Base-by-base conservation (phyloP, 2,113 vertebrate genomes). In the Struthidea cinerea region DNA sequence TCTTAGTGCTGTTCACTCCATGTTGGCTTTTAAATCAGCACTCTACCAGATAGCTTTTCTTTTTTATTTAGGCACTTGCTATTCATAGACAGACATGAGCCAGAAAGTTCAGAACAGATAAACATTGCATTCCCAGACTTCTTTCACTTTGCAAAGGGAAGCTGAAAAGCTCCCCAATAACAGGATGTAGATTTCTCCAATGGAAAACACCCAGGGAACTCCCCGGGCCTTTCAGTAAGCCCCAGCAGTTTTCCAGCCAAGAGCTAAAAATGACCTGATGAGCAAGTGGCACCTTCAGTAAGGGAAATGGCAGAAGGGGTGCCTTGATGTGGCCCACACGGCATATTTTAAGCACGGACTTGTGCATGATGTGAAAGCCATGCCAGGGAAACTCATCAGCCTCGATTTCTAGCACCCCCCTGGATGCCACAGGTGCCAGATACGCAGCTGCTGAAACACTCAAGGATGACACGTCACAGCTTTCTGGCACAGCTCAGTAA, bases 381-480 rank as follows among this genome's bases (percentile, higher is more conserved):
- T 59, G 47, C 59, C 85, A 94, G 61, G 53, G 32, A 84, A 78
- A 52, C 44, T 91, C 70, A 55, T 28, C 82, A 68, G 33, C 42
- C 56, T 42, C 16, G 49, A 86, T 92, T 91, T 85, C 64, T 65
- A 4, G 37, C 63, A 47, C 8, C 7, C 10, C 5, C 5, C 49
- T 18, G 35, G 65, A 76, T 2, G 7, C 37, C 33, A 37, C 56
- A 37, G 37, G 64, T 42, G 52, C 44, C 53, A 41, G 47, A 49
- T 30, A 71, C 0, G 0, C 55, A 56, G 74, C 21, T 6, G 10
- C 44, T 4, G 7, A 85, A 53, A 74, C 0, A 3, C 27, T 41
- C 0, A 1, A n/a, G n/a, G 27, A 41, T 83, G 52, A 53, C 65
- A 71, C 0, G 0, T 70, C 55, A 69, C 42, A 75, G 42, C 13